Percentiles rank a stretch among this genome's conserved stretches.
Conservation (phyloP, 2,888 invertebrate species). For the Aporophyla nigra region DNA sequence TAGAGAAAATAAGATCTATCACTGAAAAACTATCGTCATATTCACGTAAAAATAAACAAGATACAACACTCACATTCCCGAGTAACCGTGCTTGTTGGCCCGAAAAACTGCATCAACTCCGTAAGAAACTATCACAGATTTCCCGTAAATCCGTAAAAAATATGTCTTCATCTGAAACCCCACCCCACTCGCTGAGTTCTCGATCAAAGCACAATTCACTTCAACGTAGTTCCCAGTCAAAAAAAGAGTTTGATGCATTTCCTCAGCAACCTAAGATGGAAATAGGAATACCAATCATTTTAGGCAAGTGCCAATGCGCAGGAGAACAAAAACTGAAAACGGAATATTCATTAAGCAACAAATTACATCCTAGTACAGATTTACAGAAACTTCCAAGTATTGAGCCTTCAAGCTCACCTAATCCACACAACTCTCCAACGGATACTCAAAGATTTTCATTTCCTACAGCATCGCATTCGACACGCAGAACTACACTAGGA, state of each 20-base stretch:
- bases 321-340: not conserved
- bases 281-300: constrained; percentile 2
- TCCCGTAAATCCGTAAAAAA: constrained; percentile 19
- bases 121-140: constrained; percentile 12
- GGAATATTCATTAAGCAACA: not conserved
- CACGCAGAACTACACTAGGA: too few relatives aligned
- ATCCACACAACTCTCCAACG: not conserved
- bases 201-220: not conserved
- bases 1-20: constrained; percentile 12
- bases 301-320: constrained; percentile 4
- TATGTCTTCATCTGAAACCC: not conserved
- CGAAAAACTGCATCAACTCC: not conserved
- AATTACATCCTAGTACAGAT: not conserved
- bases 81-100: constrained; percentile 15
- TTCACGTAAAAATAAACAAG: constrained; percentile 7
- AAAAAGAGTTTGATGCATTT: not conserved
- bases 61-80: not conserved
- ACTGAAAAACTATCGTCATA: constrained; percentile 8
- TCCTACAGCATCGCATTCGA: too few relatives aligned
- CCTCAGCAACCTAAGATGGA: not conserved
- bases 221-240: constrained; percentile 7
- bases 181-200: not conserved
- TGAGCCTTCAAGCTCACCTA: not conserved
- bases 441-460: not conserved
- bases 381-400: not conserved